These are phyloP conservation scores for Osmerus eperlanus DNA, from an alignment of 2,113 vertebrate species.

Conservation along the genomic window DNA sequence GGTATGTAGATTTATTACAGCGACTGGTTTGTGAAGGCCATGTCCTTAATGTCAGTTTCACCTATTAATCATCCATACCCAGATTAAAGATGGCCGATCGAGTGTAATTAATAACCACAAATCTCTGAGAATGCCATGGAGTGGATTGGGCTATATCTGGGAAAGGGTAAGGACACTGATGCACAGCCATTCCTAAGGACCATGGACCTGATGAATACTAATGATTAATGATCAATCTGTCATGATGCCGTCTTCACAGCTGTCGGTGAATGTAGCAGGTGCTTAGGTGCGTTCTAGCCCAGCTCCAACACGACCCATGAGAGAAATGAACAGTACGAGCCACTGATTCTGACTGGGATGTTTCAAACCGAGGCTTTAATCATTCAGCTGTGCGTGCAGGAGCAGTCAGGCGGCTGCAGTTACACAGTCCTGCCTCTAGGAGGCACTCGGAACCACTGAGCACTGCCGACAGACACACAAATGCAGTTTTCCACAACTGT, in stretches of 20 bases:
- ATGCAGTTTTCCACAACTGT: not conserved
- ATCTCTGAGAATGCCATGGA: not conserved
- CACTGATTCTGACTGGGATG: too few species aligned
- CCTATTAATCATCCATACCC: not conserved
- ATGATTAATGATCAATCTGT: not conserved
- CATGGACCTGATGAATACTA: not conserved
- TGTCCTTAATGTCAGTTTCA: not conserved
- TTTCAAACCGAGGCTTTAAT: too few species aligned
- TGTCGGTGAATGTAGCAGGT: not conserved
- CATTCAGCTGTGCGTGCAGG: not conserved
- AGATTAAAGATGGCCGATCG: not conserved
- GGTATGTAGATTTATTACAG: not conserved
- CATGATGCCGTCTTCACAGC: constrained; percentile 4
- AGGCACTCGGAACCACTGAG: not conserved
- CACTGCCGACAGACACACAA: constrained; percentile 5
- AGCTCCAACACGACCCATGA: too few species aligned
- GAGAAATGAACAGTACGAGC: not conserved
- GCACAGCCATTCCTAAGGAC: not conserved
- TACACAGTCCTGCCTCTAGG: constrained; percentile 3
- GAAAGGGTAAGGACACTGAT: not conserved
- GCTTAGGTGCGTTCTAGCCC: too few species aligned
- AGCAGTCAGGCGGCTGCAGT: not conserved
- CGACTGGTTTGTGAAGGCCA: not conserved
- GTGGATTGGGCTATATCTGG: not conserved
- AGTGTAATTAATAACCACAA: not conserved